Evolutionary conservation across 1,140 invertebrate species (phyloP).

Genomic region (Cotesia chilonis): DNA sequence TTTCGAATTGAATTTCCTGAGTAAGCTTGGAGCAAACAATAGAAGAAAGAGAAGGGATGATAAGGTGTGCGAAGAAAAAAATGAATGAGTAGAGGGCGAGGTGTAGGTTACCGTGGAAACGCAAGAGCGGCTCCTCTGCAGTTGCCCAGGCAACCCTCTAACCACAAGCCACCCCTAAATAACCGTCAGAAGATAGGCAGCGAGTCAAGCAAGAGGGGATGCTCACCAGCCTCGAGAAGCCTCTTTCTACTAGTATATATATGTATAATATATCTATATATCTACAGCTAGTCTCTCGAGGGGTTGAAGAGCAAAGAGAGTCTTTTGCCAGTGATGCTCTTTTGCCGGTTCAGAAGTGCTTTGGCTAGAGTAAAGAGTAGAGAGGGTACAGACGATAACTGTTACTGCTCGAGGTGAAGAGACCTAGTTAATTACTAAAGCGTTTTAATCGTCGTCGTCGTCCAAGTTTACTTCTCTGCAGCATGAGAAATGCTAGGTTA

Average conservation of each 20-base stretch:
- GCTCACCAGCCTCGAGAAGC: too few species aligned
- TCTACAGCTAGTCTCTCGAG: too few species aligned
- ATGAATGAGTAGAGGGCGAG: slow-evolving; percentile 3
- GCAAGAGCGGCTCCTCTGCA: slow-evolving; percentile 40
- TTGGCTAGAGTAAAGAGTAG: slow-evolving; percentile 36
- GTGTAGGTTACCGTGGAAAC: slow-evolving; percentile 58
- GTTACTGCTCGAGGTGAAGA: slow-evolving; percentile 58
- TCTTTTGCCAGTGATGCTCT: too few species aligned
- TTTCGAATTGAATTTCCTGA: slow-evolving; percentile 33
- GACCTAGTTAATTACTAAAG: slow-evolving; percentile 63
- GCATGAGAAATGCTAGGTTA: slow-evolving; percentile 47
- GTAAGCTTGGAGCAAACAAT: slow-evolving; percentile 23
- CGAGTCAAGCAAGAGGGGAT: not conserved
- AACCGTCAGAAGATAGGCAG: slow-evolving; percentile 34
- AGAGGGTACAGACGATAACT: slow-evolving; percentile 46
- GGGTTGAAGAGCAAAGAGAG: too few species aligned
- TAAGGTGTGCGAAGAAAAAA: slow-evolving; percentile 6
- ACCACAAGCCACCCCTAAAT: slow-evolving; percentile 42
- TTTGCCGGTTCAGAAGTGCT: too few species aligned
- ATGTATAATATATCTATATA: too few species aligned
- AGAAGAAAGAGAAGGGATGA: slow-evolving; percentile 23
- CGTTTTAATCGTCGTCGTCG: slow-evolving; percentile 64
- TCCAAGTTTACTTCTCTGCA: slow-evolving; percentile 56
- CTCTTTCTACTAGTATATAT: not conserved
- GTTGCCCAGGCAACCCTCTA: slow-evolving; percentile 51